Evolutionary conservation across 2,113 vertebrate genomes (phyloP).

Genomic region (Oenanthe melanoleuca): DNA sequence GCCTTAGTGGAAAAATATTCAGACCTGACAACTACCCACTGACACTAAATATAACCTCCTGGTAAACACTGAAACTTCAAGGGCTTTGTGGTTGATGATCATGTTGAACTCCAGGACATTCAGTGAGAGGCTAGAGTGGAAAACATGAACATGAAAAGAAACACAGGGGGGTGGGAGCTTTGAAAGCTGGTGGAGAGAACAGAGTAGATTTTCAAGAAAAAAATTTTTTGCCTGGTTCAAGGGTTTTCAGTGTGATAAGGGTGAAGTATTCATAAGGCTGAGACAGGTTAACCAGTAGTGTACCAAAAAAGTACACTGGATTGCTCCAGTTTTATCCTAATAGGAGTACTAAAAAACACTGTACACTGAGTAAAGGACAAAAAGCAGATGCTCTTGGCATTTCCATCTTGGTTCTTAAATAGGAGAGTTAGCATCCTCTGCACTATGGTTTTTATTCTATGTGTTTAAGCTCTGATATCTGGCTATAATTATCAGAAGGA

Average conservation of each 20-base stretch:
- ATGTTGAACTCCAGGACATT: not conserved
- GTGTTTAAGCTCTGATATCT: not conserved
- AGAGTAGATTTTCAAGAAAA: not conserved
- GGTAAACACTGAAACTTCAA: constrained; percentile 53
- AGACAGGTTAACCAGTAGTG: not conserved
- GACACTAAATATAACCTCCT: constrained; percentile 36
- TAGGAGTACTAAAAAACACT: not conserved
- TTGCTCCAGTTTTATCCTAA: not conserved
- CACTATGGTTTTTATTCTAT: not conserved
- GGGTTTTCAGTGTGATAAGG: not conserved
- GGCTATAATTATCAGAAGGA: not conserved
- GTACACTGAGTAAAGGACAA: not conserved
- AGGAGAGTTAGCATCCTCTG: not conserved
- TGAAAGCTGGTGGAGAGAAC: not conserved
- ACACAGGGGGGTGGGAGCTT: not conserved
- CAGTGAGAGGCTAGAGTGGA: not conserved
- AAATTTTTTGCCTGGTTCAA: not conserved
- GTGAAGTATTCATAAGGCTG: not conserved
- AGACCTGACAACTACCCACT: not conserved
- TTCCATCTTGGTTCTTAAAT: not conserved
- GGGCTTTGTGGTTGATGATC: constrained; percentile 32
- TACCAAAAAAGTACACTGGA: not conserved
- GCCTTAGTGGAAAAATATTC: not conserved
- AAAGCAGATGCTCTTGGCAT: not conserved
- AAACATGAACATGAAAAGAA: constrained; percentile 36